These are phyloP conservation scores for Disparrhopalites patrizii DNA, from an alignment of 2,888 invertebrate genomes.

Conservation along the genomic window DNA sequence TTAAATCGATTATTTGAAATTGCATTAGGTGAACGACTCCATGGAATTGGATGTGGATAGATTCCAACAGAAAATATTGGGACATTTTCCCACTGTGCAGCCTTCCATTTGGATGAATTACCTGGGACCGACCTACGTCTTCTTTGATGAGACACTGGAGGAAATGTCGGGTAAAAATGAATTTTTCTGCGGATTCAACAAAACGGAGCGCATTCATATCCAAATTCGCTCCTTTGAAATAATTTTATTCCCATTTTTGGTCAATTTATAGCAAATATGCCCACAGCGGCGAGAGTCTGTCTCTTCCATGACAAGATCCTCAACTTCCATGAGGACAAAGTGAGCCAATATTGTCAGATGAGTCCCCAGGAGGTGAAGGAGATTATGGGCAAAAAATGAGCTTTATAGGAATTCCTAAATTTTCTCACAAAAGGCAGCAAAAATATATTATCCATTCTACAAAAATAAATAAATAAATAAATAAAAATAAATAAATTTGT, in stretches of 20 bases:
- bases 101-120: slow-evolving; percentile 45
- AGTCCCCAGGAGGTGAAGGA: slow-evolving; percentile 35
- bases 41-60: slow-evolving; percentile 39
- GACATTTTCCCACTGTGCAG: slow-evolving; percentile 37
- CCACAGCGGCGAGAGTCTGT: slow-evolving; percentile 32
- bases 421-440: too few relatives aligned
- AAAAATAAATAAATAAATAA: too few relatives aligned
- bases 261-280: slow-evolving; percentile 9
- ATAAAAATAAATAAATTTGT: too few relatives aligned
- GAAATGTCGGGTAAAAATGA: slow-evolving; percentile 35
- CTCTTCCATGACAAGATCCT: slow-evolving; percentile 41
- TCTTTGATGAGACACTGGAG: slow-evolving; percentile 39
- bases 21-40: slow-evolving; percentile 26
- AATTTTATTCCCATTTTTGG: neutral
- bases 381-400: slow-evolving; percentile 12
- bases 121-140: slow-evolving; percentile 40
- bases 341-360: slow-evolving; percentile 40
- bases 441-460: too few relatives aligned
- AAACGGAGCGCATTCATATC: too few relatives aligned
- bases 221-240: slow-evolving; percentile 25
- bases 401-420: too few relatives aligned
- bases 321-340: slow-evolving; percentile 41
- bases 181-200: too few relatives aligned
- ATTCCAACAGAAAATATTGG: slow-evolving; percentile 33
- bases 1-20: neutral